Evolutionary conservation across 2,797 vertebrate species (phyloP).

Genomic region (Pseudocheirus occidentalis): DNA sequence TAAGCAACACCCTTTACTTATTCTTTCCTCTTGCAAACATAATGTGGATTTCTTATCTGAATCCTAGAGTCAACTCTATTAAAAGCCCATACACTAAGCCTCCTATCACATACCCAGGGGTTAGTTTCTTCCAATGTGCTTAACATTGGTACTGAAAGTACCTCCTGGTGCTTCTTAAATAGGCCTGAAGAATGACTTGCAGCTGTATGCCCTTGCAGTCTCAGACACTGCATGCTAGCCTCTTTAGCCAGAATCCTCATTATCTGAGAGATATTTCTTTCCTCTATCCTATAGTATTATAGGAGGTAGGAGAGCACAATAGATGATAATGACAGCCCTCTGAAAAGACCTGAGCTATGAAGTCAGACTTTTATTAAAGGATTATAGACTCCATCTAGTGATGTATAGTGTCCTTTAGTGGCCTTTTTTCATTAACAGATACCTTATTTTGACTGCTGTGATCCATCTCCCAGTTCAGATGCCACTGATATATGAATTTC

Average conservation of each 20-base stretch:
- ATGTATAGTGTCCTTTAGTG: neutral
- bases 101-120: neutral
- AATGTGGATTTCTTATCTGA: neutral
- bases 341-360: neutral
- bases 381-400: neutral
- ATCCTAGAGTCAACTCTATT: neutral
- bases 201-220: neutral
- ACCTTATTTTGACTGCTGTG: neutral
- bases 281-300: neutral
- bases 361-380: neutral
- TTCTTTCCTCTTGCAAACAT: neutral
- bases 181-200: neutral
- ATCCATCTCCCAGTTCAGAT: neutral
- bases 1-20: neutral
- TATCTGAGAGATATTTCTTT: neutral
- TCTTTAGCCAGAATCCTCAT: neutral
- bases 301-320: neutral
- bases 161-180: neutral
- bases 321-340: neutral
- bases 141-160: neutral
- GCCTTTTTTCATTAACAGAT: neutral
- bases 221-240: neutral
- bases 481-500: neutral
- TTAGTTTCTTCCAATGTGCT: neutral
- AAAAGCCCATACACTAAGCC: neutral